Percentiles rank a stretch among this genome's conserved stretches.
Evolutionary conservation across 2,113 vertebrate species (phyloP).

Genomic region (Stegastes partitus): DNA sequence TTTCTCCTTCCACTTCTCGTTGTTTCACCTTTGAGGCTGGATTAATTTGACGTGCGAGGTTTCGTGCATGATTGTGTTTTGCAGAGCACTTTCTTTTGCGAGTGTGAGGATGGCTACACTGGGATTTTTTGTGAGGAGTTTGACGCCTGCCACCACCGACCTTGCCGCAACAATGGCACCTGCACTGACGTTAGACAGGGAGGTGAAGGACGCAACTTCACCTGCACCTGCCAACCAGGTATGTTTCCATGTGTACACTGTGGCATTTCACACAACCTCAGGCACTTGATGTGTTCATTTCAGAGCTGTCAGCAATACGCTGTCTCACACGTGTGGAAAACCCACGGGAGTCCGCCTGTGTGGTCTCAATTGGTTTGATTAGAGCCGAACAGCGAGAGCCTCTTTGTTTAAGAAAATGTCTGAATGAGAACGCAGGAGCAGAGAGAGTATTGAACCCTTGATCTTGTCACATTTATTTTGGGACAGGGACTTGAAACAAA

Average conservation of each 20-base stretch:
- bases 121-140: slow-evolving; percentile 95
- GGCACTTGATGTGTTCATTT: slow-evolving; percentile 4
- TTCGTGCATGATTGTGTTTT: slow-evolving; percentile 5
- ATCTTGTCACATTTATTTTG: slow-evolving; percentile 55
- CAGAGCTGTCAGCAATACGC: background rate
- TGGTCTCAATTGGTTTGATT: background rate
- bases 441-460: slow-evolving; percentile 32
- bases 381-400: background rate
- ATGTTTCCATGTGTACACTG: slow-evolving; percentile 14
- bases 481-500: slow-evolving; percentile 10
- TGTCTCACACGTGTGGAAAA: background rate
- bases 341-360: background rate
- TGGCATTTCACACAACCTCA: background rate
- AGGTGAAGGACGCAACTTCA: slow-evolving; percentile 89
- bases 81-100: slow-evolving; percentile 93
- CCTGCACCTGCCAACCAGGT: slow-evolving; percentile 92
- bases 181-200: slow-evolving; percentile 89
- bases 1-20: background rate
- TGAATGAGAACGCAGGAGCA: slow-evolving; percentile 15
- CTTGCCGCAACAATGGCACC: slow-evolving; percentile 91
- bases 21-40: background rate
- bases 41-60: background rate
- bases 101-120: slow-evolving; percentile 89
- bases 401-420: slow-evolving; percentile 7
- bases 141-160: slow-evolving; percentile 90